Evolutionary conservation across 1,140 invertebrate genomes (phyloP).

Genomic region (Pomacea maculata): DNA sequence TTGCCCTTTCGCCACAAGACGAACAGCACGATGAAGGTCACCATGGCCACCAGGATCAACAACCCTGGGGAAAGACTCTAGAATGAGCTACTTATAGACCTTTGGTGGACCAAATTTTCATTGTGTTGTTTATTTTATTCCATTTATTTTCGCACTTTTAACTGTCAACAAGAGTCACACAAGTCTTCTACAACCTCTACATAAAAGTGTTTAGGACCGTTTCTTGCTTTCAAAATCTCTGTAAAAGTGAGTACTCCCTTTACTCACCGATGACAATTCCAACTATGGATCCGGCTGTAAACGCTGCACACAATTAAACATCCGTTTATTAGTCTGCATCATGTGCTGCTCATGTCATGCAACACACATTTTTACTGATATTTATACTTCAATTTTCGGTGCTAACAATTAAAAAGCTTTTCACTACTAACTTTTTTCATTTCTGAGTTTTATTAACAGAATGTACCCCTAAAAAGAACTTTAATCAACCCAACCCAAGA

Average conservation of each 20-base stretch:
- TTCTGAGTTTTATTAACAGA: no score
- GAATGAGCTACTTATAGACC: background rate
- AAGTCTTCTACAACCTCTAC: background rate
- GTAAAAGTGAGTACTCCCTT: no score
- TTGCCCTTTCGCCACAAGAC: conserved; percentile 11
- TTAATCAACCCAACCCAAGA: no score
- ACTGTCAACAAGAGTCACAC: background rate
- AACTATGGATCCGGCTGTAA: conserved; percentile 1
- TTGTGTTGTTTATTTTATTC: background rate
- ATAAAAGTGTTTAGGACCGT: background rate
- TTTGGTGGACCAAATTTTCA: background rate
- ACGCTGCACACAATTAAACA: background rate
- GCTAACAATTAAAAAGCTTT: no score
- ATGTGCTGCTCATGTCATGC: background rate
- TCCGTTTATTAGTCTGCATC: background rate
- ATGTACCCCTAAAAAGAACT: no score
- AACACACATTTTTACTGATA: no score
- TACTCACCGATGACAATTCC: conserved; percentile 16
- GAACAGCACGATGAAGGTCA: conserved; percentile 14
- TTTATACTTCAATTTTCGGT: no score
- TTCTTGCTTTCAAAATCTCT: no score
- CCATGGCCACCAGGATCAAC: background rate
- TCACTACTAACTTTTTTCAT: no score
- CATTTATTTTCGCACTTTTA: no score
- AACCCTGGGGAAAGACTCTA: background rate